phyloP scores from a whole-genome alignment of 2,888 invertebrate genomes.

The Ormyrus thymus region DNA sequence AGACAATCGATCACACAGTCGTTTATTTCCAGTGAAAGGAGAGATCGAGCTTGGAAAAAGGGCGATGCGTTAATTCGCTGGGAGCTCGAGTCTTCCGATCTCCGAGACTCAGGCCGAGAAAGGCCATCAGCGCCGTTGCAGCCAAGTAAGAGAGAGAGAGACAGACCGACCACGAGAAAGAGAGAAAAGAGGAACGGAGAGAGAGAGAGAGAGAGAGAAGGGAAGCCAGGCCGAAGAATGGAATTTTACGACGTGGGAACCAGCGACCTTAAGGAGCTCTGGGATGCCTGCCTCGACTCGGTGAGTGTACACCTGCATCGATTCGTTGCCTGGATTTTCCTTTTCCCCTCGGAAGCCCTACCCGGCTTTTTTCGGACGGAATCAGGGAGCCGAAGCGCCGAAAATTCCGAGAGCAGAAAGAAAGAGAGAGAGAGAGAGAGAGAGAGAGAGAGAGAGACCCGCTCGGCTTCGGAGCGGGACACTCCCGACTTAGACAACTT shows the following conservation, averaged over 20 bases:
- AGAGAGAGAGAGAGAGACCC: no score
- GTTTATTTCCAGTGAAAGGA: slow-evolving; percentile 36
- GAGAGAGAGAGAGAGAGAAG: slow-evolving; percentile 2
- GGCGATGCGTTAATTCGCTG: slow-evolving; percentile 45
- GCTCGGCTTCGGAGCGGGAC: no score
- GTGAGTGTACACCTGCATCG: slow-evolving; percentile 33
- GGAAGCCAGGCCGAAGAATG: slow-evolving; percentile 61
- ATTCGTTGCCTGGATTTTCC: no score
- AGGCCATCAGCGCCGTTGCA: neutral
- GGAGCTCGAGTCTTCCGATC: slow-evolving; percentile 5
- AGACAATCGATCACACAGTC: slow-evolving; percentile 25
- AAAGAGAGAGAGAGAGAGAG: no score
- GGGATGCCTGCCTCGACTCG: slow-evolving; percentile 90
- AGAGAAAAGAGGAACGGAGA: neutral
- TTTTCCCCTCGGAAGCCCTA: no score
- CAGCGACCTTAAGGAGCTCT: slow-evolving; percentile 86
- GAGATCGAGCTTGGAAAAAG: neutral
- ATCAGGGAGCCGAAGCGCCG: no score
- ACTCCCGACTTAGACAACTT: no score
- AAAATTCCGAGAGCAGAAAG: no score
- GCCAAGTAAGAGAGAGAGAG: slow-evolving; percentile 1
- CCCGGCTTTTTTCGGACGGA: no score
- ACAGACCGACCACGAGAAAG: slow-evolving; percentile 2
- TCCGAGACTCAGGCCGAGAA: slow-evolving; percentile 8
- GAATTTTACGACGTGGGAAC: slow-evolving; percentile 84